Base-by-base conservation (phyloP, 2,797 vertebrate species). In the Prionace glauca region DNA sequence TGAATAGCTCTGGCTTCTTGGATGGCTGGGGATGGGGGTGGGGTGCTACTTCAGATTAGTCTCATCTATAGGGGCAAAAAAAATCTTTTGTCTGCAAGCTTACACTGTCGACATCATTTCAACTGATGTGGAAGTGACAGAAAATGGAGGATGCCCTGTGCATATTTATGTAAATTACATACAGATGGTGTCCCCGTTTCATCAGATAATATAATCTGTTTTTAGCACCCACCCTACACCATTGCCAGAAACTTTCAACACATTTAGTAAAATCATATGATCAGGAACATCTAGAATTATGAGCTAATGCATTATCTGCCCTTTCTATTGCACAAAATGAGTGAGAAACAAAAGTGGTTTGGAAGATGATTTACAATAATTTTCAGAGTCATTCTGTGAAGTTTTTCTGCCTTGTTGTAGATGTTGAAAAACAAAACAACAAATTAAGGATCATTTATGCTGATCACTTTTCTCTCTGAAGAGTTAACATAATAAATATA, bases 71-170 rank as follows among this genome's bases (percentile, higher is more conserved):
- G 96, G 96, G 96, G 87, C 91, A 96, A 96, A 93, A 96, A 95
- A 96, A 97, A 95, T 97, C 96, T 91, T 95, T 96, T 93, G 96
- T 97, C 96, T 97, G 97, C 97, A 96, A 96, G 96, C 60, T 97
- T 97, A 1, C 97, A 97, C 97, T 97, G 98, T 98, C 97, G 98
- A 97, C 98, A 97, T 98, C 97, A 97, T 97, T 97, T 96, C 72
- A 96, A 94, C 95, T 62, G 96, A 97, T 97, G 97, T 97, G 97
- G 96, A 97, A 97, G 98, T 98, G 97, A 97, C 97, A 97, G 96
- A 98, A 98, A 98, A 98, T 97, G 97, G 97, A 97, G 98, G 97
- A 96, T 97, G 97, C 96, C 96, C 97, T 95, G 96, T 97, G 97
- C 97, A 98, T 97, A 97, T 97, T 97, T 97, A 97, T 98, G 97